These are phyloP conservation scores for Nibea albiflora DNA, from an alignment of 2,113 vertebrate species.

Conservation along the genomic window DNA sequence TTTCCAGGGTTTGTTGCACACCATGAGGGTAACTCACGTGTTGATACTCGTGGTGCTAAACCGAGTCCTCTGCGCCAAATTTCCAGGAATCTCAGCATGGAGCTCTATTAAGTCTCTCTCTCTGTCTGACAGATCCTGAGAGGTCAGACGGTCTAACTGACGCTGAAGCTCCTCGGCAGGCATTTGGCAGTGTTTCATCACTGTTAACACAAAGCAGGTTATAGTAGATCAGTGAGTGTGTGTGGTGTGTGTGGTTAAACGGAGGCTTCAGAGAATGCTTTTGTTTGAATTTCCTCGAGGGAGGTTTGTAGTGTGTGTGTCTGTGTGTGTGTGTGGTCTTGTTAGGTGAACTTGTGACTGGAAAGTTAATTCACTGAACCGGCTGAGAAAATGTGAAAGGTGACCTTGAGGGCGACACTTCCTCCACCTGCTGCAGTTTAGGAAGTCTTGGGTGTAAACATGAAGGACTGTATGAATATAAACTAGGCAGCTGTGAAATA, in stretches of 20 bases:
- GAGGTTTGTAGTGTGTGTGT: neutral
- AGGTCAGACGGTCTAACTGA: neutral
- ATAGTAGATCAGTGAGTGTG: neutral
- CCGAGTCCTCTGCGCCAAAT: neutral
- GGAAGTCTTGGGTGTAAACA: neutral
- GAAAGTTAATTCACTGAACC: conserved; percentile 39
- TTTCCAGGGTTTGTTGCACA: neutral
- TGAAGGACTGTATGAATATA: neutral
- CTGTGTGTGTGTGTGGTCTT: neutral
- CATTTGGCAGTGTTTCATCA: conserved; percentile 1
- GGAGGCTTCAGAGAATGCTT: neutral
- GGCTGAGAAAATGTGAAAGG: conserved; percentile 31
- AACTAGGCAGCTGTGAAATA: conserved; percentile 4
- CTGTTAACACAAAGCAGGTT: conserved; percentile 22
- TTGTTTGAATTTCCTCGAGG: conserved; percentile 2
- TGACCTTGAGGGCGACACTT: conserved; percentile 18
- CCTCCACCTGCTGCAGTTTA: conserved; percentile 9
- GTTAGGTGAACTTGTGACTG: conserved; percentile 26
- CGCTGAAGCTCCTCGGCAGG: neutral
- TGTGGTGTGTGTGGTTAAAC: neutral
- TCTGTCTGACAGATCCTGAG: neutral
- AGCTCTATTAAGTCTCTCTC: neutral
- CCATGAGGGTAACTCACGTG: neutral
- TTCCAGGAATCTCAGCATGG: conserved; percentile 27
- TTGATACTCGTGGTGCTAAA: neutral